A percentile compares a stretch with the other conserved stretches of the same genome.
Evolutionary conservation across 2,797 vertebrate genomes (phyloP).

Genomic region (Dendrocincla fuliginosa): DNA sequence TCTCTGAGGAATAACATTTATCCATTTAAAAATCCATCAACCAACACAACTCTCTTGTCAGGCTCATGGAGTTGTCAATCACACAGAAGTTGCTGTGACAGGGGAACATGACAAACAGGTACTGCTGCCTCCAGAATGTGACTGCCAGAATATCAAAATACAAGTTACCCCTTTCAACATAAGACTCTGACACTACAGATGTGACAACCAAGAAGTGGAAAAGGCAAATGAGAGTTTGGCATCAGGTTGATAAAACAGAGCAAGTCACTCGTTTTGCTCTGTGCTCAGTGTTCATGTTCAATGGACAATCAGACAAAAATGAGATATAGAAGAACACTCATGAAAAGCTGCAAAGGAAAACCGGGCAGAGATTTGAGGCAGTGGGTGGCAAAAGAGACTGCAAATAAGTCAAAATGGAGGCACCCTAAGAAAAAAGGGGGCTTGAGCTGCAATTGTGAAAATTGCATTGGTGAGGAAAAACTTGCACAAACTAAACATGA

Average conservation of each 20-base stretch:
- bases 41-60: not conserved
- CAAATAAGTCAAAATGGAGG: not conserved
- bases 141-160: not conserved
- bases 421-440: not conserved
- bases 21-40: not conserved
- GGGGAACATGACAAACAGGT: not conserved
- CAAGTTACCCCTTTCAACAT: not conserved
- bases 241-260: not conserved
- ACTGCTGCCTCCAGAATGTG: not conserved
- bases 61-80: not conserved
- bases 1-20: not conserved
- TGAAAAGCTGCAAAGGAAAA: not conserved
- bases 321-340: not conserved
- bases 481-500: not conserved
- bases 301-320: not conserved
- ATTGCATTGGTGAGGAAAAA: not conserved
- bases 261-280: not conserved
- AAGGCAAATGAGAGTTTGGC: not conserved
- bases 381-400: not conserved
- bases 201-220: not conserved
- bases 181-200: not conserved
- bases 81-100: not conserved
- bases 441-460: not conserved
- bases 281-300: not conserved
- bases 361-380: not conserved